Evolutionary conservation across 2,797 vertebrate genomes (phyloP), one percentile per base, ranked within the genome.

Genomic region (Furcifer pardalis): DNA sequence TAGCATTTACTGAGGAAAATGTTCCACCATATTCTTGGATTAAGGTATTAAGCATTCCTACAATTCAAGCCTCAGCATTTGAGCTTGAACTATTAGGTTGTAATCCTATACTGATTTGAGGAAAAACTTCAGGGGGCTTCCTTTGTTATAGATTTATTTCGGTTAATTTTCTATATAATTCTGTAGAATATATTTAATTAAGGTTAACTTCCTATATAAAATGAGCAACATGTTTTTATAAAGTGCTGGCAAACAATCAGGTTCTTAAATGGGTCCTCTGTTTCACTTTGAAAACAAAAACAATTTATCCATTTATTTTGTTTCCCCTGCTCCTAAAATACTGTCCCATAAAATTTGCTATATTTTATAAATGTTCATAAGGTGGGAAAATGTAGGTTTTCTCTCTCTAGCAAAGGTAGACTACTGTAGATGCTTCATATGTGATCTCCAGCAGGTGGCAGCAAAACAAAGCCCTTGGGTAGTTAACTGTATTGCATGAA

Each of bases 361-460:
- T 10, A 44, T 10, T 15, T 72, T 15, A 42, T 63, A 65, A 19
- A 25, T 68, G 32, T 78, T 35, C 27, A 1, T 7, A 40, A 40
- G 30, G 35, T 3, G 1, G n/a, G 12, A 23, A 62, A 40, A 35
- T 66, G 23, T 21, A 23, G 5, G 40, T 56, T 73, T 32, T 32
- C 13, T 32, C 2, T 7, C 4, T 3, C 6, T 23, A 44, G 4
- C 49, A 40, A 73, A 71, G 25, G 49, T 74, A 13, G 42, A n/a
- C 40, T 71, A 40, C 32, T 25, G n/a, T 32, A 21, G 71, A 60
- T 30, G 6, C n/a, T 77, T 77, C 59, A 52, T 49, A 62, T 30
- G 2, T 25, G 9, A 40, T 69, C 7, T 35, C 90, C 93, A 93
- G 85, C 69, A 92, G 92, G 82, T 87, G 91, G 88, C 90, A 92